Evolutionary conservation across 53 echinoderm and acorn worm species (phyloP).

Genomic region (Holothuria scabra): DNA sequence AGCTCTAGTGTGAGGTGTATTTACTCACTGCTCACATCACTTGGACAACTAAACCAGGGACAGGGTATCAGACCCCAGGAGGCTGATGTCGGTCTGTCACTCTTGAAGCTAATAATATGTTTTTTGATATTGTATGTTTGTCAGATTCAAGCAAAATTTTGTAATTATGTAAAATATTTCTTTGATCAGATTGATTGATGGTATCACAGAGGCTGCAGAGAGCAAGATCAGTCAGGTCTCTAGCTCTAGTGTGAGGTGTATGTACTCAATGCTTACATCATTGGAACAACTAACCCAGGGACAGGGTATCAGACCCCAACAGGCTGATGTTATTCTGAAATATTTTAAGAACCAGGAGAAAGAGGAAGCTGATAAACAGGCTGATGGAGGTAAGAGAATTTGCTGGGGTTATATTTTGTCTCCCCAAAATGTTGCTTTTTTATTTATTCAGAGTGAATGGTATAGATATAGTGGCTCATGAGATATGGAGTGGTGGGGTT

Average conservation of each 20-base stretch:
- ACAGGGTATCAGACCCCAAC: slow-evolving; percentile 77
- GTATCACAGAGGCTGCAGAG: slow-evolving; percentile 82
- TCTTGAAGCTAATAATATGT: too few relatives aligned
- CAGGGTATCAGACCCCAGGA: slow-evolving; percentile 81
- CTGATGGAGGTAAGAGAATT: too few relatives aligned
- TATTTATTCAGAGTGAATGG: too few relatives aligned
- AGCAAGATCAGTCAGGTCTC: slow-evolving; percentile 82
- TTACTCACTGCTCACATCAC: slow-evolving; percentile 86
- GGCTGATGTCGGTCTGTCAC: slow-evolving; percentile 78
- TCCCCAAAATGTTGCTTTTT: too few relatives aligned
- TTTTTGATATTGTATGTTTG: too few relatives aligned
- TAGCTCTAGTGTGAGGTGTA: slow-evolving; percentile 89
- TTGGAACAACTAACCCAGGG: slow-evolving; percentile 88
- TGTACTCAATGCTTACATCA: slow-evolving; percentile 89
- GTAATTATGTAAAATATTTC: neutral
- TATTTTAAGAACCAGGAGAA: slow-evolving; percentile 67
- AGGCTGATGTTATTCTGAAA: slow-evolving; percentile 82
- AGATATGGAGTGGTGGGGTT: too few relatives aligned
- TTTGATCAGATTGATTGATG: slow-evolving; percentile 84
- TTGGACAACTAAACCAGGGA: slow-evolving; percentile 87
- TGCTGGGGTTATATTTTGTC: too few relatives aligned
- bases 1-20: slow-evolving; percentile 93
- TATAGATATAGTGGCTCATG: too few relatives aligned
- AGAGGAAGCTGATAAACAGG: slow-evolving; percentile 37
- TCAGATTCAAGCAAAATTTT: neutral